Conservation (phyloP, 2,888 invertebrate genomes). For the Eucera pruinosa region DNA sequence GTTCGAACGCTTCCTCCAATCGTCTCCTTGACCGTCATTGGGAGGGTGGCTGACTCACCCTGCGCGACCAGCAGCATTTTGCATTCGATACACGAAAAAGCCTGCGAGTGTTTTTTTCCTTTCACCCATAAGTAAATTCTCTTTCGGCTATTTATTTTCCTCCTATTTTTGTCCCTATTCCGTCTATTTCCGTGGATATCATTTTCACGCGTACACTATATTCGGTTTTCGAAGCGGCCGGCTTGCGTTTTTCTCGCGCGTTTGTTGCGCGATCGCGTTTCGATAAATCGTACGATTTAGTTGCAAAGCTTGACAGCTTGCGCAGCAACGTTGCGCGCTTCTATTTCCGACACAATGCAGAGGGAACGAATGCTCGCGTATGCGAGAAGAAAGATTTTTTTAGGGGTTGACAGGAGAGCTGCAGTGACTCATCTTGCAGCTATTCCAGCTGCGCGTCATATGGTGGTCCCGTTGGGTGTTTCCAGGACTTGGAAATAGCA, state of each 20-base stretch:
- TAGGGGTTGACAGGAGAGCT: slow-evolving; percentile 60
- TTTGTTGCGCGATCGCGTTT: no score
- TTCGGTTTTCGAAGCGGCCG: no score
- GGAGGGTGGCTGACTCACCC: slow-evolving; percentile 69
- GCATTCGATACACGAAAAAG: slow-evolving; percentile 51
- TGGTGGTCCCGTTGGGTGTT: slow-evolving; percentile 49
- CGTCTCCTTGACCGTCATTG: slow-evolving; percentile 69
- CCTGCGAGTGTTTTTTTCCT: no score
- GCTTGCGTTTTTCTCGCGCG: no score
- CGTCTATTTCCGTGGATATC: no score
- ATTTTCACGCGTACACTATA: no score
- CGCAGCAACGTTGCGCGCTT: slow-evolving; percentile 12
- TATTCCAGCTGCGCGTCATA: slow-evolving; percentile 68
- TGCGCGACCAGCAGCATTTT: slow-evolving; percentile 44
- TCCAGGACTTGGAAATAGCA: slow-evolving; percentile 28
- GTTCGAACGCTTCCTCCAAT: slow-evolving; percentile 43
- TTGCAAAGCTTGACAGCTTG: no score
- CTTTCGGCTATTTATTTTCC: no score
- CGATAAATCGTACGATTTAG: neutral
- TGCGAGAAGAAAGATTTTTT: slow-evolving; percentile 27
- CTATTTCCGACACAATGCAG: slow-evolving; percentile 41
- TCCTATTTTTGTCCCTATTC: slow-evolving; percentile 16
- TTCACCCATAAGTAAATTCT: slow-evolving; percentile 15
- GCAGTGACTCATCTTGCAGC: slow-evolving; percentile 59
- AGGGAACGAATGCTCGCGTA: no score